Percentiles rank a stretch among this genome's conserved stretches.
phyloP scores from a whole-genome alignment of 2,888 invertebrate species.

The Eilema depressum region DNA sequence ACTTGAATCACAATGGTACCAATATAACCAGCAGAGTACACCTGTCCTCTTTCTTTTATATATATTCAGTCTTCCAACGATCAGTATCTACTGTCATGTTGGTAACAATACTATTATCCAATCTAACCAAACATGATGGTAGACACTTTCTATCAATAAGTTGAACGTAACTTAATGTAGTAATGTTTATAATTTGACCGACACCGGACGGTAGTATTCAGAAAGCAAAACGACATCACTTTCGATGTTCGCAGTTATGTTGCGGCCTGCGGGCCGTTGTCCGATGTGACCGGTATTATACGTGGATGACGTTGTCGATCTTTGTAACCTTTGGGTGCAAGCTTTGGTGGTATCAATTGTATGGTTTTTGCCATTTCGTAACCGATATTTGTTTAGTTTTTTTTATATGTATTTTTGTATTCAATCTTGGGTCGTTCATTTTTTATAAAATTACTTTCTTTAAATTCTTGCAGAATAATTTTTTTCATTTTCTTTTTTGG shows the following conservation, averaged over 20 bases:
- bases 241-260: constrained; percentile 65
- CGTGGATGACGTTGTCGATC: constrained; percentile 6
- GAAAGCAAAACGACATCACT: constrained; percentile 82
- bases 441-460: too few species aligned
- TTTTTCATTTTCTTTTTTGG: too few species aligned
- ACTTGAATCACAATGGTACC: too few species aligned
- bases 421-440: too few species aligned
- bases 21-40: neutral
- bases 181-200: constrained; percentile 67
- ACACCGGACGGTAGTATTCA: constrained; percentile 60
- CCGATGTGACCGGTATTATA: constrained; percentile 53
- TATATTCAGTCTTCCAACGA: neutral
- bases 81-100: neutral
- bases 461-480: neutral
- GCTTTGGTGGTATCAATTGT: neutral
- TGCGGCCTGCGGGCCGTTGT: constrained; percentile 66
- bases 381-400: neutral
- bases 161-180: constrained; percentile 46
- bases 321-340: constrained; percentile 8
- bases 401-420: neutral
- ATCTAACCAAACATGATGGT: constrained; percentile 21
- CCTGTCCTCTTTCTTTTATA: neutral
- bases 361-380: neutral
- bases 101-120: neutral
- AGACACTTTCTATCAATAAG: constrained; percentile 64